phyloP scores from a whole-genome alignment of 2,113 vertebrate genomes.

The Pelvicachromis taeniatus region DNA sequence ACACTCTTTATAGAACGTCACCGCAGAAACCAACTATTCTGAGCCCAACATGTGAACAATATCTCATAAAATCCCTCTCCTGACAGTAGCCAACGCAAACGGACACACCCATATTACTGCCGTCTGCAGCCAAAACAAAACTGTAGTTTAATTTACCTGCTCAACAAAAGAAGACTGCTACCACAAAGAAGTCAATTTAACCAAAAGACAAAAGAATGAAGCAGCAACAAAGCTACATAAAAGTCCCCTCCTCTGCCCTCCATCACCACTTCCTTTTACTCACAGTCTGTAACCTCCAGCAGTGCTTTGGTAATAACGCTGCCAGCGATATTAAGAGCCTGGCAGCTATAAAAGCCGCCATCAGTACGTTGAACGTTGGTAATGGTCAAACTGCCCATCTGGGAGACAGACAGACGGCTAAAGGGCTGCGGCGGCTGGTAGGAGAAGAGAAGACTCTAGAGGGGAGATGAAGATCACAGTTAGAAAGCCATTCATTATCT shows the following conservation, averaged over 20 bases:
- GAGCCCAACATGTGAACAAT: neutral
- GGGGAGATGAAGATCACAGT: slow-evolving; percentile 12
- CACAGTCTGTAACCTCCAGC: slow-evolving; percentile 78
- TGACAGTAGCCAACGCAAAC: slow-evolving; percentile 20
- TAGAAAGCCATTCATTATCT: neutral
- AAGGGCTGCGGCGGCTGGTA: slow-evolving; percentile 92
- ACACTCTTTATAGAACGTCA: neutral
- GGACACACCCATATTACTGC: neutral
- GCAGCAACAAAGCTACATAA: neutral
- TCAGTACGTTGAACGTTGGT: slow-evolving; percentile 88
- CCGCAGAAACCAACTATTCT: slow-evolving; percentile 41
- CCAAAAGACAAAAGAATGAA: slow-evolving; percentile 5
- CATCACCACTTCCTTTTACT: slow-evolving; percentile 23
- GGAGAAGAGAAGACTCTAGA: slow-evolving; percentile 93
- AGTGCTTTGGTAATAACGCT: slow-evolving; percentile 98
- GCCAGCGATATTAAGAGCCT: slow-evolving; percentile 97
- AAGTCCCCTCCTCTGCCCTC: neutral
- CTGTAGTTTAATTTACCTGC: slow-evolving; percentile 58
- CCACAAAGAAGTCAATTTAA: neutral
- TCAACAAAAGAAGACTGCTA: neutral
- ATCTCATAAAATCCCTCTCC: slow-evolving; percentile 25
- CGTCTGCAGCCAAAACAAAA: neutral
- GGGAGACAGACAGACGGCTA: slow-evolving; percentile 93
- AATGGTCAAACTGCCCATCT: slow-evolving; percentile 94
- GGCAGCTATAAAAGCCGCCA: slow-evolving; percentile 93